These are phyloP conservation scores for Zaprionus obscuricornis DNA, from an alignment of 2,888 invertebrate species.

Conservation along the genomic window DNA sequence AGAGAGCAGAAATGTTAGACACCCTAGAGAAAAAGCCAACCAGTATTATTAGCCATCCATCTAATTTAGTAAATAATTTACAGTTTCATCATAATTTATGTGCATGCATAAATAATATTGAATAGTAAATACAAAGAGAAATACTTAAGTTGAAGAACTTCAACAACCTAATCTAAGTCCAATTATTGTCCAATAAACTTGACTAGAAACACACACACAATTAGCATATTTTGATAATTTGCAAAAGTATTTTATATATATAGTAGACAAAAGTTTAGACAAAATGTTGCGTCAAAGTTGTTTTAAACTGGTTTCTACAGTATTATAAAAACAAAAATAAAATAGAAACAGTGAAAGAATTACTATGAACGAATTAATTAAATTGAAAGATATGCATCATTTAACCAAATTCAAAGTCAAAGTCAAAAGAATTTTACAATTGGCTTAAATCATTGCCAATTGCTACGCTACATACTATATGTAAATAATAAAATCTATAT, in stretches of 20 bases:
- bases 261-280: too few relatives aligned
- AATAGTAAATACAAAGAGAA: conserved; percentile 16
- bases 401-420: neutral
- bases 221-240: conserved; percentile 51
- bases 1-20: neutral
- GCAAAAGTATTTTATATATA: too few relatives aligned
- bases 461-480: conserved; percentile 18
- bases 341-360: too few relatives aligned
- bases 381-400: conserved; percentile 34
- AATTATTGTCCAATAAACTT: conserved; percentile 49
- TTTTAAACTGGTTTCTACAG: conserved; percentile 4
- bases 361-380: conserved; percentile 15
- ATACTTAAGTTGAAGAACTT: conserved; percentile 28
- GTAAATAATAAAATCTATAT: too few relatives aligned
- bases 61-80: conserved; percentile 59
- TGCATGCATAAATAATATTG: conserved; percentile 55
- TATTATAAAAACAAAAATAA: too few relatives aligned
- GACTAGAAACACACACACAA: conserved; percentile 19
- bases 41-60: conserved; percentile 42
- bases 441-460: conserved; percentile 28
- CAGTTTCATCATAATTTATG: conserved; percentile 62
- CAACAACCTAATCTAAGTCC: conserved; percentile 39
- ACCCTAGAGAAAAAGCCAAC: conserved; percentile 40
- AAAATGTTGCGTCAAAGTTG: conserved; percentile 44
- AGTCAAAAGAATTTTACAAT: conserved; percentile 25